Conservation (phyloP, 2,888 invertebrate genomes). For the Seira sanloemensis region DNA sequence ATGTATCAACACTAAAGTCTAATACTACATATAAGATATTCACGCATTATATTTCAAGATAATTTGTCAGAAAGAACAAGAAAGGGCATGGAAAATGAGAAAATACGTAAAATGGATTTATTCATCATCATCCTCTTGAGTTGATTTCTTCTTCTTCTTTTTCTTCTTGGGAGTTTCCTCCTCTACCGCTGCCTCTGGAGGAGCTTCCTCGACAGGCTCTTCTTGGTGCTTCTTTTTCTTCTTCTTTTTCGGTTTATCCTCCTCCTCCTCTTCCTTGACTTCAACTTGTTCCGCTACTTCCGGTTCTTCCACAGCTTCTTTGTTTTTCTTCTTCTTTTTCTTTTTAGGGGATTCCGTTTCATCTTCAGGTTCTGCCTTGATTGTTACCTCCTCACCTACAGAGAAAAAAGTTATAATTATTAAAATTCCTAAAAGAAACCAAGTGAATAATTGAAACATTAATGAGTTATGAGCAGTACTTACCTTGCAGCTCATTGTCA, state of each 20-base stretch:
- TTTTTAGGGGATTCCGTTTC: conserved; percentile 61
- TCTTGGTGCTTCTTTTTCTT: conserved; percentile 56
- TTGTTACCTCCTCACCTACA: conserved; percentile 4
- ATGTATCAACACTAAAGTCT: too few relatives aligned
- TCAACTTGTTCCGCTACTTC: conserved; percentile 1
- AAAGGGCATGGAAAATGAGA: too few relatives aligned
- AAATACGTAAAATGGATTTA: neutral
- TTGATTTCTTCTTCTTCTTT: conserved; percentile 48
- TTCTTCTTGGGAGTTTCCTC: conserved; percentile 24
- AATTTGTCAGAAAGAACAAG: neutral
- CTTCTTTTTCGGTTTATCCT: conserved; percentile 52
- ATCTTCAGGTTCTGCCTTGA: conserved; percentile 27
- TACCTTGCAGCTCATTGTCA: conserved; percentile 27
- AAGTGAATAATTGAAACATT: neutral
- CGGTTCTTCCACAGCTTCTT: conserved; percentile 19
- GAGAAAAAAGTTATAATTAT: neutral
- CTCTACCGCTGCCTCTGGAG: neutral
- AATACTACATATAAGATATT: neutral
- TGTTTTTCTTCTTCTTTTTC: conserved; percentile 68
- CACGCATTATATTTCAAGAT: neutral
- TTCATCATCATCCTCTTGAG: conserved; percentile 25
- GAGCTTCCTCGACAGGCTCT: neutral
- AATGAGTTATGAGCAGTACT: neutral
- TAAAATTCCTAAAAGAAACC: neutral
- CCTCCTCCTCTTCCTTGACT: conserved; percentile 21